These are phyloP conservation scores for Andrena camellia DNA, from an alignment of 2,888 invertebrate species.

Conservation along the genomic window DNA sequence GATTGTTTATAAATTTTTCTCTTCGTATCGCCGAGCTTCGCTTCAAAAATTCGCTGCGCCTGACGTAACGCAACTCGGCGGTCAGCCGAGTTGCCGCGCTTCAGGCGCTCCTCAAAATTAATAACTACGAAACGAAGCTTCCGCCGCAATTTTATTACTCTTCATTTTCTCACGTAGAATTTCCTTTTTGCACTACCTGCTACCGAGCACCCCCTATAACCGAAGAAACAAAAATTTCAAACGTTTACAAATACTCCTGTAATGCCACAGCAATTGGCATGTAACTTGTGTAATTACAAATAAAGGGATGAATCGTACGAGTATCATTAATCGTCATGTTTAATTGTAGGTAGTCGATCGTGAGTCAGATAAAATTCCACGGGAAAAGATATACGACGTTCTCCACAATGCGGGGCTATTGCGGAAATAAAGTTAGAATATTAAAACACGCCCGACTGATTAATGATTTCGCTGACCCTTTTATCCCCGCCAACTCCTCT, in stretches of 20 bases:
- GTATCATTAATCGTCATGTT: neutral
- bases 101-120: too few species aligned
- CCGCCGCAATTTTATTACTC: too few species aligned
- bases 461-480: neutral
- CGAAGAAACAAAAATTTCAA: too few species aligned
- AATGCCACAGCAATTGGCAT: neutral
- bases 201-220: too few species aligned
- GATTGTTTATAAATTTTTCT: too few species aligned
- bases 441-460: constrained; percentile 5
- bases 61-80: too few species aligned
- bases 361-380: constrained; percentile 93
- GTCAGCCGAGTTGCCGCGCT: too few species aligned
- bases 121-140: too few species aligned
- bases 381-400: constrained; percentile 91
- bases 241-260: neutral
- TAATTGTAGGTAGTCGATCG: constrained; percentile 88
- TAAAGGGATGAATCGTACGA: neutral
- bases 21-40: too few species aligned
- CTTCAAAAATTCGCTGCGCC: too few species aligned
- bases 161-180: too few species aligned
- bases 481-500: neutral
- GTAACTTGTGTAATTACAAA: neutral
- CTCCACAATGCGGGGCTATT: constrained; percentile 89
- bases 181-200: too few species aligned
- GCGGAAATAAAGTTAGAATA: constrained; percentile 46